phyloP scores from a whole-genome alignment of 2,797 vertebrate genomes.

The Enteromius viviparus region DNA sequence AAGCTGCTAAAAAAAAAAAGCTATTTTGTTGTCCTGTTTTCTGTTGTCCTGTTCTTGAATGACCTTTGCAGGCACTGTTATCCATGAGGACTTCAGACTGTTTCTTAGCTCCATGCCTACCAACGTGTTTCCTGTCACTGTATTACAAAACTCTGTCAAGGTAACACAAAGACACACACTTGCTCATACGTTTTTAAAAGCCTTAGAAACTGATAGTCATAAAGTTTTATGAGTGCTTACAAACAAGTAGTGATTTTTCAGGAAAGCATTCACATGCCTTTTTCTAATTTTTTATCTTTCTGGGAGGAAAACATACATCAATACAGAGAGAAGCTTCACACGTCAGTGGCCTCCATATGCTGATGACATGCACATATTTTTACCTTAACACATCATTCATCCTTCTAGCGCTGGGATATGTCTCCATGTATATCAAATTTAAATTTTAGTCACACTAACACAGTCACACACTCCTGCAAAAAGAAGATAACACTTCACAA shows the following conservation, averaged over 20 bases:
- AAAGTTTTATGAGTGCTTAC: not conserved
- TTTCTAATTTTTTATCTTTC: not conserved
- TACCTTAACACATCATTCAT: conserved; percentile 14
- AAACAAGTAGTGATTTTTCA: not conserved
- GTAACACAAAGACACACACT: conserved; percentile 63
- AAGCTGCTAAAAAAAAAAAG: not conserved
- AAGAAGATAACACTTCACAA: conserved; percentile 39
- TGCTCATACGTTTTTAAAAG: conserved; percentile 1
- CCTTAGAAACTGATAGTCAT: not conserved
- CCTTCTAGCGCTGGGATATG: conserved; percentile 2
- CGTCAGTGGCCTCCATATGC: not conserved
- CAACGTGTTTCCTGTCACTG: conserved; percentile 83
- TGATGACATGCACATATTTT: conserved; percentile 35
- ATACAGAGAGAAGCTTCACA: not conserved
- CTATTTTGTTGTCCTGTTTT: conserved; percentile 5
- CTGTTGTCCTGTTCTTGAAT: conserved; percentile 15
- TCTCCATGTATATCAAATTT: conserved; percentile 17
- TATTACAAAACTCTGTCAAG: conserved; percentile 89
- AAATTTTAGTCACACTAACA: conserved; percentile 19
- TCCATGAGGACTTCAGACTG: conserved; percentile 82
- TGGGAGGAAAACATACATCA: conserved; percentile 9
- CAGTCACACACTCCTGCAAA: conserved; percentile 19
- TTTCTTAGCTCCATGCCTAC: conserved; percentile 88
- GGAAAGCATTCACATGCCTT: not conserved
- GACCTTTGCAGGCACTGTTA: conserved; percentile 69